Base-by-base conservation (phyloP, 1,140 invertebrate genomes). In the Brachionus rotundiformis region DNA sequence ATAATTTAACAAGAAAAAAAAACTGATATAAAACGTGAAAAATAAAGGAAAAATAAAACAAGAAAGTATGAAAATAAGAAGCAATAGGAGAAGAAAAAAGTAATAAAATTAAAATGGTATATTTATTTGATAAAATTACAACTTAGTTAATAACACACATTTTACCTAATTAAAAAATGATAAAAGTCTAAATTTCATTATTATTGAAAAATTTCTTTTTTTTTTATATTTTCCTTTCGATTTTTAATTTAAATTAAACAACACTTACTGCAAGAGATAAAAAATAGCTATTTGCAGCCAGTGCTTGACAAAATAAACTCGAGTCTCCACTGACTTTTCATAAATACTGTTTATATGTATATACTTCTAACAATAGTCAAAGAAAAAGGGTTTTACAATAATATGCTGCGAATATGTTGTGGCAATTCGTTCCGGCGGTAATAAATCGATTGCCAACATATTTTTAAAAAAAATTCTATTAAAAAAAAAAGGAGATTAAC, bases 1-100 rank as follows among this genome's bases (percentile, higher is more conserved):
- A 68, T 68, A 68, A 68, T 68, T 68, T 68, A 68, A 68, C 63
- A 68, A 68, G 31, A 65, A 33, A 68, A 16, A 33, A 33, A 68
- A 33, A 68, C 27, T 33, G 31, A 68, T 19, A 33, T 31, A 68
- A 33, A 68, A 68, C 27, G 31, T 63, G 29, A 63, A 31, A 59
- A 63, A 63, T 29, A 63, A 63, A 63, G 59, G 19, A 63, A 59
- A 59, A 59, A 59, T 59, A 59, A 59, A 63, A 27, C 23, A 63
- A 63, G 27, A 63, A 63, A 63, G 59, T 29, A 63, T 2, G 19
- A 29, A 63, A 63, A 63, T 29, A 63, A 16, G 29, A 11, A 31
- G 29, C n/a, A 27, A 29, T 7, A 63, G 27, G 29, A 10, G 19
- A 63, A 27, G n/a, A 29, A 11, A 63, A 27, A 63, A 29, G 59